Evolutionary conservation across 2,888 invertebrate species (phyloP).

Genomic region (Griposia aprilina): DNA sequence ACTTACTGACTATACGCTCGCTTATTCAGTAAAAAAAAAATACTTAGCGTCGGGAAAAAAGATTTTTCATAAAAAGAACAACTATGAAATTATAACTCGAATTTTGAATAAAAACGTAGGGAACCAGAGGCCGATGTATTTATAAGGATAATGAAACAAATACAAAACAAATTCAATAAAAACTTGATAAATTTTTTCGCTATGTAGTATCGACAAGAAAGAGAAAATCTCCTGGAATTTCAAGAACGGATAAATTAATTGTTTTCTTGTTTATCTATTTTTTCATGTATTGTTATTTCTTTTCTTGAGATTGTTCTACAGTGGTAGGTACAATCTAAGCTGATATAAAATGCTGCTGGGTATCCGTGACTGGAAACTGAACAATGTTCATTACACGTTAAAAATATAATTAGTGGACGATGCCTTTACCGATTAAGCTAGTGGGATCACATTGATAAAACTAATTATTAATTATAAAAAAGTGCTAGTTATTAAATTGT

Average conservation of each 20-base stretch:
- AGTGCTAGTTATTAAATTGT: neutral
- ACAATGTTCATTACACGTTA: neutral
- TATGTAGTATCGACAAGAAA: too few relatives aligned
- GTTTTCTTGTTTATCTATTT: neutral
- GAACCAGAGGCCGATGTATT: neutral
- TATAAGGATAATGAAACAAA: neutral
- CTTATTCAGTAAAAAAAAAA: neutral
- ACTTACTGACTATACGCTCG: neutral
- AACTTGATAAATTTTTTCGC: too few relatives aligned
- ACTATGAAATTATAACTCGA: too few relatives aligned
- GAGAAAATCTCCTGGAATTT: neutral
- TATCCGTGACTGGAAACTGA: neutral
- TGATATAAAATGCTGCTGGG: neutral
- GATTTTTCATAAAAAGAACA: neutral
- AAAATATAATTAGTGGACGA: neutral
- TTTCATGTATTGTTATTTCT: neutral
- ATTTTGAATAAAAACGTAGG: neutral
- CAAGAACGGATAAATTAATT: too few relatives aligned
- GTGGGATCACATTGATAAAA: neutral
- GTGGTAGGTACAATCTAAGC: neutral
- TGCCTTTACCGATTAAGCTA: neutral
- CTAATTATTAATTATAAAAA: neutral
- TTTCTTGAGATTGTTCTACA: neutral
- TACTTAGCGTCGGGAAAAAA: neutral
- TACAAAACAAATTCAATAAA: neutral